Percentiles rank a stretch among this genome's conserved stretches.
phyloP scores from a whole-genome alignment of 2,888 invertebrate genomes.

The Netelia virgata region DNA sequence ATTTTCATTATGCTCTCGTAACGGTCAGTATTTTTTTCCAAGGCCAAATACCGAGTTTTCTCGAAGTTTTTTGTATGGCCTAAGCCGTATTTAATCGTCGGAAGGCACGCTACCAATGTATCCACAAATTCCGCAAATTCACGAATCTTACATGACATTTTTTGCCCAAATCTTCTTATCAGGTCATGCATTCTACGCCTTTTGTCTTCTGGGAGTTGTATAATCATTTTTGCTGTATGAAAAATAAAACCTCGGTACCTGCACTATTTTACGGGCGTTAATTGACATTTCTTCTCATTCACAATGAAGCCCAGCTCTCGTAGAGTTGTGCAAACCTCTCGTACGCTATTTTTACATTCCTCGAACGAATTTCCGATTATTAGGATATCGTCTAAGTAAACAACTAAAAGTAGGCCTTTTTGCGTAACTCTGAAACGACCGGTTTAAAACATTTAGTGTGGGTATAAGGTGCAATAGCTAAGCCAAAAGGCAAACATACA shows the following conservation, averaged over 20 bases:
- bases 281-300: constrained; percentile 30
- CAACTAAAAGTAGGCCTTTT: constrained; percentile 35
- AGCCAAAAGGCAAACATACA: constrained; percentile 48
- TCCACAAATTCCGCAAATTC: constrained; percentile 66
- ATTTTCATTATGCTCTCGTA: constrained; percentile 46
- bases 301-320: constrained; percentile 38
- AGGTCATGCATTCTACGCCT: constrained; percentile 18
- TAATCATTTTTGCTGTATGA: constrained; percentile 34
- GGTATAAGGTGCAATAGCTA: constrained; percentile 24
- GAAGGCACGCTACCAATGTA: constrained; percentile 55
- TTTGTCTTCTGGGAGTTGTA: constrained; percentile 49
- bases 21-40: constrained; percentile 41
- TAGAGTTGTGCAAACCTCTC: constrained; percentile 9
- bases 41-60: constrained; percentile 44
- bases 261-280: background rate
- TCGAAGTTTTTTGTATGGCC: constrained; percentile 56
- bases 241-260: constrained; percentile 52
- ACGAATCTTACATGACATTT: constrained; percentile 48
- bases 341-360: constrained; percentile 21
- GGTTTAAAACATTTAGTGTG: constrained; percentile 62
- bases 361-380: constrained; percentile 43
- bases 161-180: constrained; percentile 27
- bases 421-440: constrained; percentile 34
- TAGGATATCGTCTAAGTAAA: constrained; percentile 60
- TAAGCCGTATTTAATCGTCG: constrained; percentile 57